Evolutionary conservation across 2,113 vertebrate species (phyloP).

Genomic region (Raphicerus campestris): DNA sequence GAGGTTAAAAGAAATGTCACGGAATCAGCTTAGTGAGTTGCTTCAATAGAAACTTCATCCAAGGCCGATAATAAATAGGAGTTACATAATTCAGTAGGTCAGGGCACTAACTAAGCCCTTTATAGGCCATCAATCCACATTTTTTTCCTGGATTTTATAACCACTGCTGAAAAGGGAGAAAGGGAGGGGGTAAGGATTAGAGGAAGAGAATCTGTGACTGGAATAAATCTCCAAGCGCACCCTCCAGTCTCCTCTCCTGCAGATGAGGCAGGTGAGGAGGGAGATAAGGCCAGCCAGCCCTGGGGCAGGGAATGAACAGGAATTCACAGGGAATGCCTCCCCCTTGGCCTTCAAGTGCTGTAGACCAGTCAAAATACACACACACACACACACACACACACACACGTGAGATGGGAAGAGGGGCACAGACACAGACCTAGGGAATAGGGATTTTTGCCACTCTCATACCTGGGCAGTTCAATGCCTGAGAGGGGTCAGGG

Average conservation of each 20-base stretch:
- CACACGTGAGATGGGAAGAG: too few relatives aligned
- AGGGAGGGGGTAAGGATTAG: slow-evolving; percentile 3
- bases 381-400: too few relatives aligned
- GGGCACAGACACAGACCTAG: too few relatives aligned
- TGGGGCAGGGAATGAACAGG: neutral
- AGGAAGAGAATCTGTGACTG: slow-evolving; percentile 32
- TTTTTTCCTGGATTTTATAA: slow-evolving; percentile 75
- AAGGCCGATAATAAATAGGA: slow-evolving; percentile 55
- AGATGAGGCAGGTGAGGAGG: neutral
- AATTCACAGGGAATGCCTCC: neutral
- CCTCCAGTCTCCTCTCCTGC: neutral
- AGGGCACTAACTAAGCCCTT: slow-evolving; percentile 69
- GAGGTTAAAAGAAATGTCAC: slow-evolving; percentile 44
- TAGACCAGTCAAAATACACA: neutral
- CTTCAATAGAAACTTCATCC: slow-evolving; percentile 58
- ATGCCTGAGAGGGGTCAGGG: too few relatives aligned
- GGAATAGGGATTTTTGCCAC: too few relatives aligned
- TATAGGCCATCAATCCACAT: slow-evolving; percentile 70
- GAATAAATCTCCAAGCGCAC: slow-evolving; percentile 1
- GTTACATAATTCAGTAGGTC: slow-evolving; percentile 66
- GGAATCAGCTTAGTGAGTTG: slow-evolving; percentile 35
- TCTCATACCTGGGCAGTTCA: too few relatives aligned
- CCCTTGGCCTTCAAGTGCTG: neutral
- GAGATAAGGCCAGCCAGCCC: neutral
- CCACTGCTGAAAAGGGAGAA: slow-evolving; percentile 56